A percentile compares a stretch with the other conserved stretches of the same genome.
Conservation (phyloP, 2,113 vertebrate genomes). For the Ammodramus savannarum region DNA sequence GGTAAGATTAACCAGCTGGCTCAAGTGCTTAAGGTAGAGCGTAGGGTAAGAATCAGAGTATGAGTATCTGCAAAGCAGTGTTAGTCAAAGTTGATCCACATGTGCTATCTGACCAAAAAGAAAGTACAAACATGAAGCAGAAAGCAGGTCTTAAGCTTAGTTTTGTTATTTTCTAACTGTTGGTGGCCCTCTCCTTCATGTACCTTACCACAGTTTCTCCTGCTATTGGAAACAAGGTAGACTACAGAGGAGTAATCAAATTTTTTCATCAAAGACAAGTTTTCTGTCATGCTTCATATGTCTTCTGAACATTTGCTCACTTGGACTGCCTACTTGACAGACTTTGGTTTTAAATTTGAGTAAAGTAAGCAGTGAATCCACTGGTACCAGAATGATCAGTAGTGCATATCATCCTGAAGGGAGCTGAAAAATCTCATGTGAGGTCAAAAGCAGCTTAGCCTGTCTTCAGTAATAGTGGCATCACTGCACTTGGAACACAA, state of each 20-base stretch:
- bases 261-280: not conserved
- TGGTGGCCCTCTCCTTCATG: not conserved
- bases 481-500: not conserved
- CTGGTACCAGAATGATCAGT: not conserved
- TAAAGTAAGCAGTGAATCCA: not conserved
- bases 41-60: not conserved
- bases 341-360: not conserved
- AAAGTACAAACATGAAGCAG: not conserved
- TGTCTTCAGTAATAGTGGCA: not conserved
- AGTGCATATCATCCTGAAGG: not conserved
- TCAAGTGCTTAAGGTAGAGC: not conserved
- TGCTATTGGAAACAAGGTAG: not conserved
- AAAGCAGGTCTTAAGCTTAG: not conserved
- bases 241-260: not conserved
- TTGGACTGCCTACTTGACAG: not conserved
- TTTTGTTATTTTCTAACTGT: not conserved
- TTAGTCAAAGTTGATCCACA: not conserved
- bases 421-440: not conserved
- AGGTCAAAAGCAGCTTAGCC: not conserved
- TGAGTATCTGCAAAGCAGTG: not conserved
- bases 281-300: not conserved
- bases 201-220: not conserved
- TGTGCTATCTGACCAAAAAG: not conserved
- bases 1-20: not conserved
- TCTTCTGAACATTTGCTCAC: not conserved